phyloP scores from a whole-genome alignment of 2,888 invertebrate species.

The Meandrusa payeni region DNA sequence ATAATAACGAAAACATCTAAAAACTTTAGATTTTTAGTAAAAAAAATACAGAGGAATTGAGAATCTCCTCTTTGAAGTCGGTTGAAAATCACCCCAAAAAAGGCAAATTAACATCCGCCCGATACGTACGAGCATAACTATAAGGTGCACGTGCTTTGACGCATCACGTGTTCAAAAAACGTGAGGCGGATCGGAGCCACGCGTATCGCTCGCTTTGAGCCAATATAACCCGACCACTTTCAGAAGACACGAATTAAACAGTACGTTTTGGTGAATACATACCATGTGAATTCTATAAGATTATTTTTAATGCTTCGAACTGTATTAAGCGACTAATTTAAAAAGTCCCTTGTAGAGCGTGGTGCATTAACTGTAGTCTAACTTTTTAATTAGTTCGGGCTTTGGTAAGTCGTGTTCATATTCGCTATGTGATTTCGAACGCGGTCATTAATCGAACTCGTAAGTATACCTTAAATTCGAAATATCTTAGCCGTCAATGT shows the following conservation, averaged over 20 bases:
- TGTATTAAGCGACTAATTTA: background rate
- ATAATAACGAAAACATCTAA: too few relatives aligned
- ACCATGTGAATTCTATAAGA: too few relatives aligned
- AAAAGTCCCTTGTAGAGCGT: too few relatives aligned
- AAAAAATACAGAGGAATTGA: too few relatives aligned
- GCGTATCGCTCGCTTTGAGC: slow-evolving; percentile 19
- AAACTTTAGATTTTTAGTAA: too few relatives aligned
- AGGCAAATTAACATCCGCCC: background rate
- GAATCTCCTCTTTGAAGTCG: too few relatives aligned
- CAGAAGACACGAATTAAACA: background rate
- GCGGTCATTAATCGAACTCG: background rate
- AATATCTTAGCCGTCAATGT: slow-evolving; percentile 12
- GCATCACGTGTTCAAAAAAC: slow-evolving; percentile 54
- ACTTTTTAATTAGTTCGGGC: background rate
- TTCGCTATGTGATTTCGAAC: slow-evolving; percentile 8
- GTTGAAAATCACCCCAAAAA: background rate
- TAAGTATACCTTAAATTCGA: slow-evolving; percentile 4
- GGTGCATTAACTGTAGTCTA: too few relatives aligned
- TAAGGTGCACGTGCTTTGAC: slow-evolving; percentile 43
- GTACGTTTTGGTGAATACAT: too few relatives aligned
- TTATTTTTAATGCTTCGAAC: background rate
- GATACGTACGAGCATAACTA: slow-evolving; percentile 6
- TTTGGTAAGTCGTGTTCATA: slow-evolving; percentile 1
- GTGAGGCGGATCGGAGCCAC: slow-evolving; percentile 43
- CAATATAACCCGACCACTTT: slow-evolving; percentile 9